phyloP scores from a whole-genome alignment of 1,140 invertebrate species.

The Drosophila eugracilis region DNA sequence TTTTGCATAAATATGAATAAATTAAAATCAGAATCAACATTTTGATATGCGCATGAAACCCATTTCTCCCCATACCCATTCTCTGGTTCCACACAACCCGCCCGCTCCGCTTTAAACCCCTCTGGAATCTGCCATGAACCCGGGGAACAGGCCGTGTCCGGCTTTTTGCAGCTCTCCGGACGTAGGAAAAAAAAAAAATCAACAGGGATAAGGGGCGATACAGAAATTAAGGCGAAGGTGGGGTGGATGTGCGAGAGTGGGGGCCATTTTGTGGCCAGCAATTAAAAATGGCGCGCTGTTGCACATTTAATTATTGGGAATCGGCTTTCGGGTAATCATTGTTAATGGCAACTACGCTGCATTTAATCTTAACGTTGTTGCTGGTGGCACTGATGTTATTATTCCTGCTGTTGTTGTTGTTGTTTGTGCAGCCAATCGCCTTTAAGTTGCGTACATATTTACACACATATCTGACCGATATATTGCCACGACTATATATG shows the following conservation, averaged over 20 bases:
- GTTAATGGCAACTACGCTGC: constrained; percentile 81
- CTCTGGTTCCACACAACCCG: background rate
- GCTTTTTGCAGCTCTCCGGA: constrained; percentile 32
- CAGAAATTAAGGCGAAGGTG: constrained; percentile 30
- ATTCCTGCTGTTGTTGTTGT: constrained; percentile 14
- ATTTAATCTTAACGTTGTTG: constrained; percentile 74
- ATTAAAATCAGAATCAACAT: constrained; percentile 80
- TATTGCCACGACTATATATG: constrained; percentile 1
- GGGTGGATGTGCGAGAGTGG: constrained; percentile 14
- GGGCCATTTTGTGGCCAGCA: constrained; percentile 74
- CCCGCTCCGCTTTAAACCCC: background rate
- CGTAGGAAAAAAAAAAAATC: constrained; percentile 1
- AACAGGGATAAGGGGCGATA: constrained; percentile 5
- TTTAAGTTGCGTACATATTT: constrained; percentile 57
- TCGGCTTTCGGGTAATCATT: constrained; percentile 83
- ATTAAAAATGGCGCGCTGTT: constrained; percentile 83
- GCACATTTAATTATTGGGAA: constrained; percentile 83
- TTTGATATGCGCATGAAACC: constrained; percentile 70
- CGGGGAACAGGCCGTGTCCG: constrained; percentile 16
- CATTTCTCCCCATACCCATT: constrained; percentile 14
- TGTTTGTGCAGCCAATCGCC: constrained; percentile 31
- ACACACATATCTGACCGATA: constrained; percentile 30
- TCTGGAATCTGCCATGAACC: constrained; percentile 28
- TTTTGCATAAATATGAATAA: constrained; percentile 83
- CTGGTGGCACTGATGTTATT: constrained; percentile 16